Evolutionary conservation across 2,888 invertebrate genomes (phyloP).

Genomic region (Onchidella celtica): DNA sequence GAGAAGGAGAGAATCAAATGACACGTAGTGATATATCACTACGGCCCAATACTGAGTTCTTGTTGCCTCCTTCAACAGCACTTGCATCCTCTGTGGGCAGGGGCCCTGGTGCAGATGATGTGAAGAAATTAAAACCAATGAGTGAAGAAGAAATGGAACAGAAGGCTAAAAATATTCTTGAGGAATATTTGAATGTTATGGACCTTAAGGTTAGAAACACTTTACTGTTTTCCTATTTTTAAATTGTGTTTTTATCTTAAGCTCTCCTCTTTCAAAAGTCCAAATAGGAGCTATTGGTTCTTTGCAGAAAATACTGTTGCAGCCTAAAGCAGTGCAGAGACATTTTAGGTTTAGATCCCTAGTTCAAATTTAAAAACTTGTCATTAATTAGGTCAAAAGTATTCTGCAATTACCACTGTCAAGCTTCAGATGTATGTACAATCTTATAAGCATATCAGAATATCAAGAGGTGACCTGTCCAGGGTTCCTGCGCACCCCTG

Average conservation of each 20-base stretch:
- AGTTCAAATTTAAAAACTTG: too few relatives aligned
- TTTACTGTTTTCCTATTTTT: too few relatives aligned
- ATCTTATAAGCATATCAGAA: too few relatives aligned
- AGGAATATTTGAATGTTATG: slow-evolving; percentile 81
- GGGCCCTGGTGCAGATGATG: not conserved
- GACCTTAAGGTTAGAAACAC: slow-evolving; percentile 80
- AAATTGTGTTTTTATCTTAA: not conserved
- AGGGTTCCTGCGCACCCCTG: too few relatives aligned
- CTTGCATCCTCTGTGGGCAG: slow-evolving; percentile 10
- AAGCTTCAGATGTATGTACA: too few relatives aligned
- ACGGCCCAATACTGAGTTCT: slow-evolving; percentile 27
- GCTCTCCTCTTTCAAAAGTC: not conserved
- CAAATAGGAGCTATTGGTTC: too few relatives aligned
- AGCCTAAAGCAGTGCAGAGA: too few relatives aligned
- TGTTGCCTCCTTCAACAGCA: not conserved
- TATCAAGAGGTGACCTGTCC: too few relatives aligned
- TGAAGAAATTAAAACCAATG: slow-evolving; percentile 54
- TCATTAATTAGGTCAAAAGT: too few relatives aligned
- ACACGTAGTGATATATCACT: slow-evolving; percentile 35
- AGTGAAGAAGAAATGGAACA: slow-evolving; percentile 79
- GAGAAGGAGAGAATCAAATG: slow-evolving; percentile 52
- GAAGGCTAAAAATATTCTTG: slow-evolving; percentile 80
- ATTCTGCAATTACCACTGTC: too few relatives aligned
- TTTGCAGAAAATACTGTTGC: too few relatives aligned
- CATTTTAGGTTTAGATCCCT: too few relatives aligned